These are phyloP conservation scores for Cyrtonyx montezumae DNA, from an alignment of 2,113 vertebrate species.

Conservation along the genomic window DNA sequence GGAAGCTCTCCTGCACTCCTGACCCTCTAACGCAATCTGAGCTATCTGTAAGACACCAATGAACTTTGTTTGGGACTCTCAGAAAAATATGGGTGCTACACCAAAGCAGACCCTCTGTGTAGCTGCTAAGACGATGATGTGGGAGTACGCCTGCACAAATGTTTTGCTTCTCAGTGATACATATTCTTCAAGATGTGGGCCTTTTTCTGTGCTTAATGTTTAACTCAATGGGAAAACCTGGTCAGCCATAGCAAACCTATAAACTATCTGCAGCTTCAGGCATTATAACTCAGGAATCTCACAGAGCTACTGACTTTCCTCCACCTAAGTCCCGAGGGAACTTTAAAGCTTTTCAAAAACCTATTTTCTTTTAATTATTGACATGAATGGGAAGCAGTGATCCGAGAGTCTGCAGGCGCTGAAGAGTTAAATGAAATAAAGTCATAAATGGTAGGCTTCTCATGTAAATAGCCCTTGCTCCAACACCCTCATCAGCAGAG, in stretches of 20 bases:
- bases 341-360: not conserved
- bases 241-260: not conserved
- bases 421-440: not conserved
- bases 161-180: not conserved
- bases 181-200: not conserved
- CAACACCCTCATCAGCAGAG: not conserved
- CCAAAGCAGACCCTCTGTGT: not conserved
- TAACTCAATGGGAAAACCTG: not conserved
- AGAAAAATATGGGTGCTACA: not conserved
- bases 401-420: not conserved
- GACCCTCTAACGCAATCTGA: not conserved
- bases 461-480: not conserved
- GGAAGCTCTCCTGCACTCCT: not conserved
- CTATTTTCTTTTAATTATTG: not conserved
- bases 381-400: not conserved
- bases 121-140: not conserved
- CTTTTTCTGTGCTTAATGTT: accelerated
- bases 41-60: not conserved
- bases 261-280: not conserved
- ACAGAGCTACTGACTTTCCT: not conserved
- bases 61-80: not conserved
- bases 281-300: not conserved
- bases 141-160: not conserved
- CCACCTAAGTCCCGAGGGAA: not conserved
- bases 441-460: not conserved